phyloP scores from a whole-genome alignment of 2,797 vertebrate genomes.

The Protosalanx chinensis region DNA sequence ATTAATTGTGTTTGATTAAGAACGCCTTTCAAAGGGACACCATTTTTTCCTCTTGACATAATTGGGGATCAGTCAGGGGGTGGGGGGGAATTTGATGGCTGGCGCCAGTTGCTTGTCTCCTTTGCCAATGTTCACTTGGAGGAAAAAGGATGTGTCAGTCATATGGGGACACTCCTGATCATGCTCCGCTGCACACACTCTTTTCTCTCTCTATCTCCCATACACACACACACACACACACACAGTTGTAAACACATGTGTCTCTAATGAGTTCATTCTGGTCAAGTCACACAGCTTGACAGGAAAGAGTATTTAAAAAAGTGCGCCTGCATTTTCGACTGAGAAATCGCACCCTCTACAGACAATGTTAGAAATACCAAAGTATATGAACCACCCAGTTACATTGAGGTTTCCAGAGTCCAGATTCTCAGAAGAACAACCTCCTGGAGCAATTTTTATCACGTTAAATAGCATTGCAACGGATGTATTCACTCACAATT shows the following conservation, averaged over 20 bases:
- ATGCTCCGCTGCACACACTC: background rate
- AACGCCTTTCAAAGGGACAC: conserved; percentile 71
- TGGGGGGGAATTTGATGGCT: conserved; percentile 50
- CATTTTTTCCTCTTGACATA: conserved; percentile 69
- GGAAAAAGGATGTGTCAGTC: conserved; percentile 40
- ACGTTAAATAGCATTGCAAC: no score
- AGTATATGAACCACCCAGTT: no score
- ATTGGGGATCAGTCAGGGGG: conserved; percentile 59
- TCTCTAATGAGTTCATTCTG: no score
- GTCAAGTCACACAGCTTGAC: no score
- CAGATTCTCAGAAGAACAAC: no score
- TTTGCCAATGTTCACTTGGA: conserved; percentile 37
- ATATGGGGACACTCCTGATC: conserved; percentile 13
- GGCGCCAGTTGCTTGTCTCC: conserved; percentile 70
- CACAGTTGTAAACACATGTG: background rate
- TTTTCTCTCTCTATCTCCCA: background rate
- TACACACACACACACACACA: background rate
- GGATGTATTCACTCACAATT: no score
- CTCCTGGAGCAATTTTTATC: no score
- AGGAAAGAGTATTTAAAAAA: no score
- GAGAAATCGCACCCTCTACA: no score
- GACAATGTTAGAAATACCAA: no score
- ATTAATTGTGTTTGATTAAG: conserved; percentile 83
- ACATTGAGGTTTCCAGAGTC: no score
- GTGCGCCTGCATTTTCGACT: no score